Evolutionary conservation across 2,888 invertebrate species (phyloP), one percentile per base, ranked within the genome.

Genomic region (Homarus gammarus): DNA sequence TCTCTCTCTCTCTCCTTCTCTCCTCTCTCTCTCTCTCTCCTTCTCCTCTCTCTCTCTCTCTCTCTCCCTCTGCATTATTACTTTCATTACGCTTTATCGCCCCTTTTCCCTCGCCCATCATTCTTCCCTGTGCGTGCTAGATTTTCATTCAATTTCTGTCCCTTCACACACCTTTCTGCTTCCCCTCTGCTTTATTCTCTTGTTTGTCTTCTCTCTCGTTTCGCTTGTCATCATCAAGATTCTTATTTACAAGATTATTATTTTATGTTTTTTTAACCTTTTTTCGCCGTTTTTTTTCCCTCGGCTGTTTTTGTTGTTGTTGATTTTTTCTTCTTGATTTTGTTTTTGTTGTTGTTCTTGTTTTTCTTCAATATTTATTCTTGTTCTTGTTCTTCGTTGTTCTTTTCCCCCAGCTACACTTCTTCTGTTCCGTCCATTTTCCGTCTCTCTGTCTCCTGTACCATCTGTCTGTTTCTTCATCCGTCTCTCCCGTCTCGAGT

Each of bases 121-220:
- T 56, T 79, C 79, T 79, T 79, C 31, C 79, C 79, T 56, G 56
- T 79, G 79, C 79, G 79, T 79, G 79, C 79, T 79, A 18, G 61
- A 61, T 79, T 79, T 79, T 79, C 79, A 79, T 79, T 79, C 79
- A 51, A 79, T 79, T 79, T 79, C 79, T 61, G 18, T 61, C 79
- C 79, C 61, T 51, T 38, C 56, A 31, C 73, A 73, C 40, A 73
- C 73, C 73, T 38, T 40, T 18, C 36, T n/a, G 38, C 40, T 22
- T 38, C 73, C 36, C 73, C 38, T 31, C 68, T 73, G 38, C 73
- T 56, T 56, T 38, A n/a, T 49, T 78, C 78, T 51, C 49, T n/a
- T 27, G 27, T 49, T 51, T 51, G 22, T 49, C 44, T 33, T 38
- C 78, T 78, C 49, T 31, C 75, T 38, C 75, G 70, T 70, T 70